Conservation (phyloP, 2,113 vertebrate genomes). For the Carollia perspicillata region DNA sequence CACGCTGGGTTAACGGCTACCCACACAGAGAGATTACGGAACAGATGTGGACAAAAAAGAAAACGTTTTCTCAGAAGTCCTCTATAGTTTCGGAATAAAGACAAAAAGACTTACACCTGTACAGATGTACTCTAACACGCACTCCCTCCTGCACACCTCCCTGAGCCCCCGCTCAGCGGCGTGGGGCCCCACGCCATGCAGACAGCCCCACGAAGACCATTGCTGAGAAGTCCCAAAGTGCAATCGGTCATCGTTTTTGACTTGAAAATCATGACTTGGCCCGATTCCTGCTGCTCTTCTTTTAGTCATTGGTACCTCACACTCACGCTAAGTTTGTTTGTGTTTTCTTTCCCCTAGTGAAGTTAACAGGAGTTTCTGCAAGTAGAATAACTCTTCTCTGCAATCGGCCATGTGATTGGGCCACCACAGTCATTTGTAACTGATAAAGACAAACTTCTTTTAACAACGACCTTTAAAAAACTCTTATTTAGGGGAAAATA, state of each 20-base stretch:
- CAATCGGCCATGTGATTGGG: neutral
- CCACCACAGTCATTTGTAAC: neutral
- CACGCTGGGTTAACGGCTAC: neutral
- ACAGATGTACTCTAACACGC: neutral
- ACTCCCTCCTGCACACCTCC: neutral
- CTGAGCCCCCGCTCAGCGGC: neutral
- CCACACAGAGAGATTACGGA: neutral
- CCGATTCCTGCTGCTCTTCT: neutral
- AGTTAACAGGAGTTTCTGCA: neutral
- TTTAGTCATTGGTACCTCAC: neutral
- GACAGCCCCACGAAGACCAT: neutral
- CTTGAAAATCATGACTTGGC: neutral
- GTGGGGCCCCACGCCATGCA: neutral
- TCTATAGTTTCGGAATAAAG: neutral
- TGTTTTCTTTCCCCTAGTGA: neutral
- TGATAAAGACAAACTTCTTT: neutral
- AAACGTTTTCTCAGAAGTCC: neutral
- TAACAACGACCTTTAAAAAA: neutral
- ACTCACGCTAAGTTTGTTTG: neutral
- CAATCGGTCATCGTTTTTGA: neutral
- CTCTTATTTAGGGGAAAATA: neutral
- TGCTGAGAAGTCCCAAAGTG: neutral
- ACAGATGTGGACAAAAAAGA: neutral
- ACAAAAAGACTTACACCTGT: neutral
- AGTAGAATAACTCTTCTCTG: neutral